Evolutionary conservation across 2,113 vertebrate genomes (phyloP).

Genomic region (Marcusenius ussheri): DNA sequence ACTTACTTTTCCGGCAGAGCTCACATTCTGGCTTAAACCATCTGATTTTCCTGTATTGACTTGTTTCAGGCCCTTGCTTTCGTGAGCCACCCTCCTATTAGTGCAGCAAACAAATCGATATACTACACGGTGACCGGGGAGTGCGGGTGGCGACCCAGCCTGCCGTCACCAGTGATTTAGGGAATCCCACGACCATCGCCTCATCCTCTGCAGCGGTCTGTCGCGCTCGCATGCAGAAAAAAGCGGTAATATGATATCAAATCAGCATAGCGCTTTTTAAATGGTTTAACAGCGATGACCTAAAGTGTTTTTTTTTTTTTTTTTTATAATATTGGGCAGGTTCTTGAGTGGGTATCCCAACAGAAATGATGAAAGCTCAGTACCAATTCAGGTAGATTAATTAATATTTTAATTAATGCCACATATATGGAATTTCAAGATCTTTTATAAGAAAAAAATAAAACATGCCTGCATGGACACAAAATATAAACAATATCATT

Average conservation of each 20-base stretch:
- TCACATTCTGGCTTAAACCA: constrained; percentile 39
- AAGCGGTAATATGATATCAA: neutral
- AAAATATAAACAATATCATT: neutral
- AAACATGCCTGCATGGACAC: neutral
- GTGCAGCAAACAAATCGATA: constrained; percentile 66
- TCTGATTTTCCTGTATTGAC: constrained; percentile 62
- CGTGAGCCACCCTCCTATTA: constrained; percentile 54
- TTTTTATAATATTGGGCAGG: neutral
- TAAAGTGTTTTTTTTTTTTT: neutral
- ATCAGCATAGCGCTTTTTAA: neutral
- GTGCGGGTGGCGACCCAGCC: constrained; percentile 45
- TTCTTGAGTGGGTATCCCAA: neutral
- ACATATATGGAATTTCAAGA: neutral
- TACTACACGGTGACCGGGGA: constrained; percentile 49
- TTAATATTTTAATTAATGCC: neutral
- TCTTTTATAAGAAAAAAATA: neutral
- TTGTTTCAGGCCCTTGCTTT: constrained; percentile 58
- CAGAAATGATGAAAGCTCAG: neutral
- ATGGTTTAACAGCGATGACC: neutral
- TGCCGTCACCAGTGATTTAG: constrained; percentile 33
- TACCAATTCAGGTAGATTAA: neutral
- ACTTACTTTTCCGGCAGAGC: constrained; percentile 22
- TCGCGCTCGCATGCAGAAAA: constrained; percentile 9
- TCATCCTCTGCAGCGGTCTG: constrained; percentile 14
- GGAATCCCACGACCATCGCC: constrained; percentile 37